A percentile compares a stretch with the other conserved stretches of the same genome.
These are phyloP conservation scores for Acrocyrtus sp. DNA, from an alignment of 2,888 invertebrate species.

Conservation along the genomic window DNA sequence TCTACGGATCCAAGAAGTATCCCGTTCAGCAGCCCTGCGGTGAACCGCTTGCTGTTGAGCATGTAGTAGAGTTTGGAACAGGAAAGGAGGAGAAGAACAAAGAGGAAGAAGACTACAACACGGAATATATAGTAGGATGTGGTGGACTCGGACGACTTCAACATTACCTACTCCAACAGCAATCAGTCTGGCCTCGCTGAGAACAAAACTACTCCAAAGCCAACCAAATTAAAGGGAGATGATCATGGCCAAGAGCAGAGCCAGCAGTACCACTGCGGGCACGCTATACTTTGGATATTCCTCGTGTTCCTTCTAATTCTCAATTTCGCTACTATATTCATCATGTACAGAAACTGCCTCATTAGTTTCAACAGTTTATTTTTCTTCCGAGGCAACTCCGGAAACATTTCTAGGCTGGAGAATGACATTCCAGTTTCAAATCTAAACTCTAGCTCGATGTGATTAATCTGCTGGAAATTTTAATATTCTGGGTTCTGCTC, in stretches of 20 bases:
- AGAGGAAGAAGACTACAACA: slow-evolving; percentile 23
- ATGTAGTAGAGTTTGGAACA: slow-evolving; percentile 25
- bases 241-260: not conserved
- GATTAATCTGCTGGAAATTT: too few species aligned
- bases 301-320: slow-evolving; percentile 22
- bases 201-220: not conserved
- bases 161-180: slow-evolving; percentile 18
- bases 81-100: not conserved
- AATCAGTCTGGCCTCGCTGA: too few species aligned
- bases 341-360: slow-evolving; percentile 27
- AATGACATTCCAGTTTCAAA: slow-evolving; percentile 33
- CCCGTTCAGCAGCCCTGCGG: slow-evolving; percentile 36
- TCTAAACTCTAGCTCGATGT: too few species aligned
- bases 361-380: slow-evolving; percentile 8
- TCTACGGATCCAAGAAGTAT: slow-evolving; percentile 16
- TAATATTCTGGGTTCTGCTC: too few species aligned
- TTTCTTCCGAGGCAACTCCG: slow-evolving; percentile 3
- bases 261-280: slow-evolving; percentile 32
- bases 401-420: slow-evolving; percentile 16
- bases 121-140: slow-evolving; percentile 29
- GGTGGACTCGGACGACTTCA: slow-evolving; percentile 18
- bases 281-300: slow-evolving; percentile 37
- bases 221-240: not conserved
- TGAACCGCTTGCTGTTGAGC: slow-evolving; percentile 23
- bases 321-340: slow-evolving; percentile 19